Conservation (phyloP, 92 coral and sea anemone genomes). For the Zoanthus sociatus region DNA sequence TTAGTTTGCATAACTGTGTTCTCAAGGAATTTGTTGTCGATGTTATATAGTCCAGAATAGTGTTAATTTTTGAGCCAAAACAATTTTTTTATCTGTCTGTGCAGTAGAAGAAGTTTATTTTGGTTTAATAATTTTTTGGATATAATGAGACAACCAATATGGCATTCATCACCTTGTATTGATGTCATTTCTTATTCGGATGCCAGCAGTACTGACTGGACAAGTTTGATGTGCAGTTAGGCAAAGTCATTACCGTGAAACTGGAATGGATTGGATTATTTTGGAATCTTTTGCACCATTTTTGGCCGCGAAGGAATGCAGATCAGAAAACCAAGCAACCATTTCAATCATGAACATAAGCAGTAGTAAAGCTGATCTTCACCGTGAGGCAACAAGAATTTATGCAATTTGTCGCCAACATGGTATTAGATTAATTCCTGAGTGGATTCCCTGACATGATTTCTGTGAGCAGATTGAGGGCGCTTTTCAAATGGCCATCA, state of each 20-base stretch:
- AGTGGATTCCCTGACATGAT: conserved; percentile 59
- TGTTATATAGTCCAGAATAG: conserved; percentile 20
- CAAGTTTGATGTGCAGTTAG: conserved; percentile 34
- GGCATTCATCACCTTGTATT: background rate
- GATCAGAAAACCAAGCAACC: background rate
- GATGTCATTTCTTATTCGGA: conserved; percentile 11
- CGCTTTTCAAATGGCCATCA: no score
- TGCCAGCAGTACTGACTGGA: conserved; percentile 51
- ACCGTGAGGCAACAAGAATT: conserved; percentile 50
- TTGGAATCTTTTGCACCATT: conserved; percentile 56
- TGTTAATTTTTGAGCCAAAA: conserved; percentile 2
- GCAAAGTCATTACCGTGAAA: conserved; percentile 36
- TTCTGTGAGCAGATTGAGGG: no score
- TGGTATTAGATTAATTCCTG: conserved; percentile 58
- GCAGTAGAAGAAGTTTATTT: conserved; percentile 16
- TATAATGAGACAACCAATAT: background rate
- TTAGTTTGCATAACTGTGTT: no score
- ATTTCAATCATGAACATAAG: background rate
- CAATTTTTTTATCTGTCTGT: background rate
- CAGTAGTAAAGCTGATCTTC: conserved; percentile 52
- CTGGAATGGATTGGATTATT: conserved; percentile 25
- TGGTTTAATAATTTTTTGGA: conserved; percentile 28
- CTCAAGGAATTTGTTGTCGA: no score
- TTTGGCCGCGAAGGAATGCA: conserved; percentile 60
- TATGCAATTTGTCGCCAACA: conserved; percentile 57